phyloP scores from a whole-genome alignment of 2,113 vertebrate genomes.

The Muntiacus reevesi region DNA sequence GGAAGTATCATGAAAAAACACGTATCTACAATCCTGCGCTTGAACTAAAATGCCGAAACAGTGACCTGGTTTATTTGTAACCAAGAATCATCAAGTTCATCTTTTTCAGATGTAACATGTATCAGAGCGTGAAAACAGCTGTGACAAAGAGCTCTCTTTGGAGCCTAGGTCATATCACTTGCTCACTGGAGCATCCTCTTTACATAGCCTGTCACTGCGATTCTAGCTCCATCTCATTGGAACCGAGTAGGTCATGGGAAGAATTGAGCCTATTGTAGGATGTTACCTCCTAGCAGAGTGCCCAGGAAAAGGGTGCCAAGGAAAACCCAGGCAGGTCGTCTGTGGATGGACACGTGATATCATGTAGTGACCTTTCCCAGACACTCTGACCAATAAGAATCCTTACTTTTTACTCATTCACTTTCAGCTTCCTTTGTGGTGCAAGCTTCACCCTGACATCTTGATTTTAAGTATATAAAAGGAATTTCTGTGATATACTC shows the following conservation, averaged over 20 bases:
- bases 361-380: background rate
- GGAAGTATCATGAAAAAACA: background rate
- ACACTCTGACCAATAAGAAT: background rate
- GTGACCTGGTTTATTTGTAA: constrained; percentile 32
- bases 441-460: background rate
- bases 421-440: background rate
- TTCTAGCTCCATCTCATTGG: background rate
- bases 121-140: background rate
- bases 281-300: background rate
- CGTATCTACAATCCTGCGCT: background rate
- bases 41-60: constrained; percentile 15
- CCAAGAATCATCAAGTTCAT: background rate
- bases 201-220: background rate
- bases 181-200: background rate
- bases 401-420: background rate
- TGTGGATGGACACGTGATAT: background rate
- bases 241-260: background rate
- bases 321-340: background rate
- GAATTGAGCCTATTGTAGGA: background rate
- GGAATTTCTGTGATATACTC: background rate
- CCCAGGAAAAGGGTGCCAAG: background rate
- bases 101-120: background rate
- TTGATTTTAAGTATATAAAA: background rate
- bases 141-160: background rate
- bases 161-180: background rate